Percentiles rank a stretch among this genome's conserved stretches.
Conservation (phyloP, 2,113 vertebrate species). For the Myanophis thanlyinensis region DNA sequence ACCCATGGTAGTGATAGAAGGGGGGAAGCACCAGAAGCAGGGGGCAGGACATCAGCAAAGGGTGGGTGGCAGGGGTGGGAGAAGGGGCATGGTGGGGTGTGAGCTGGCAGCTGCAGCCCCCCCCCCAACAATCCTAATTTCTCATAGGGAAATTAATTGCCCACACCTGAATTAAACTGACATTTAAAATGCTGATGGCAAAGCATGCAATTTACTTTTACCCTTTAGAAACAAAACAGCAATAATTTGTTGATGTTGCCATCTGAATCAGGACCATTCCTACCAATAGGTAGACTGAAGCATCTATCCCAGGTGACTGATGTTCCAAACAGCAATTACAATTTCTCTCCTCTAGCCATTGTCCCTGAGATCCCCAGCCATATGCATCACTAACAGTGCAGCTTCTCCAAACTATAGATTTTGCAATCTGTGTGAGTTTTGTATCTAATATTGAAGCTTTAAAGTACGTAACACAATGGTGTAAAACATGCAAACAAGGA, state of each 20-base stretch:
- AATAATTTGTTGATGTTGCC: neutral
- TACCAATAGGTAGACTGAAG: neutral
- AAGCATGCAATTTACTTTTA: neutral
- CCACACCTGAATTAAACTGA: constrained; percentile 62
- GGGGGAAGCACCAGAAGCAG: too few species aligned
- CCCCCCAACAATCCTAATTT: neutral
- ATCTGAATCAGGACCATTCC: neutral
- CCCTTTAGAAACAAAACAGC: neutral
- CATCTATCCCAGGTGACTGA: neutral
- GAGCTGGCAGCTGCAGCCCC: too few species aligned
- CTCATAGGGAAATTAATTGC: neutral
- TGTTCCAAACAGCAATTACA: neutral
- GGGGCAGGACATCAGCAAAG: too few species aligned
- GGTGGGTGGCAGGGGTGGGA: too few species aligned
- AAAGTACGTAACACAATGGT: neutral
- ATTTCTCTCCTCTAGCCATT: neutral
- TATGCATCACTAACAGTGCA: neutral
- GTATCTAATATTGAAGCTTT: neutral
- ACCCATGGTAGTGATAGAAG: too few species aligned
- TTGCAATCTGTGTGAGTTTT: neutral
- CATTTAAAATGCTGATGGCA: neutral
- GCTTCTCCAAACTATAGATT: neutral
- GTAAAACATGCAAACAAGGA: neutral
- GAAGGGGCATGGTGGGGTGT: too few species aligned
- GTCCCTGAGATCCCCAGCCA: neutral